phyloP scores from a whole-genome alignment of 2,113 vertebrate species.

The Hydropotes inermis region DNA sequence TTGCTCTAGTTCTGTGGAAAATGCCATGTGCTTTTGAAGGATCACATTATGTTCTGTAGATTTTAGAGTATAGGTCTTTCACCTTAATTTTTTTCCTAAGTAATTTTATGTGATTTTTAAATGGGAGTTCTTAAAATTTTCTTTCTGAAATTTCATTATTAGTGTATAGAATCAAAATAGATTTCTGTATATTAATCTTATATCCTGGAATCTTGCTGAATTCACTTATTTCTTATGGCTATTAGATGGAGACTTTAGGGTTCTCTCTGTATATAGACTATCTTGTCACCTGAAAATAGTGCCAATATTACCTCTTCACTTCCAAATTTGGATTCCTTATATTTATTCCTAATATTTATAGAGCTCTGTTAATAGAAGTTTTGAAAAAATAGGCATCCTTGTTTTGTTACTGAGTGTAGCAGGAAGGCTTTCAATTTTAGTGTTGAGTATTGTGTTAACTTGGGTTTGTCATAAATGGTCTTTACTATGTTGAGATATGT shows the following conservation, averaged over 20 bases:
- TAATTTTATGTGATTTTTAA: background rate
- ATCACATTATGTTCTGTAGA: background rate
- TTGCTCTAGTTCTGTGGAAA: background rate
- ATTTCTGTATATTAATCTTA: background rate
- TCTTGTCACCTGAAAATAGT: background rate
- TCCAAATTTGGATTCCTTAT: background rate
- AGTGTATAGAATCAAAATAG: background rate
- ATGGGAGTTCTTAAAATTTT: background rate
- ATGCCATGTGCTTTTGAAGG: background rate
- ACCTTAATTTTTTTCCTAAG: background rate
- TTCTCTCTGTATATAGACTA: background rate
- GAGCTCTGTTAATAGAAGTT: background rate
- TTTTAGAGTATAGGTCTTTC: background rate
- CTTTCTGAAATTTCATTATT: background rate
- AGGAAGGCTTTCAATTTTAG: background rate
- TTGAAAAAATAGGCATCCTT: background rate
- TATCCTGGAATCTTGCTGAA: background rate
- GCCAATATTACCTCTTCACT: background rate
- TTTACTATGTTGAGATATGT: background rate
- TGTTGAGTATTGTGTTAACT: background rate
- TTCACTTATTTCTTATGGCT: background rate
- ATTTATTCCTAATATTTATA: background rate
- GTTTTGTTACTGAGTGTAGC: background rate
- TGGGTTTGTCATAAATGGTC: background rate
- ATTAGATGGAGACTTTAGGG: background rate